Conservation (phyloP, 2,113 vertebrate genomes). For the Xiphorhynchus elegans region DNA sequence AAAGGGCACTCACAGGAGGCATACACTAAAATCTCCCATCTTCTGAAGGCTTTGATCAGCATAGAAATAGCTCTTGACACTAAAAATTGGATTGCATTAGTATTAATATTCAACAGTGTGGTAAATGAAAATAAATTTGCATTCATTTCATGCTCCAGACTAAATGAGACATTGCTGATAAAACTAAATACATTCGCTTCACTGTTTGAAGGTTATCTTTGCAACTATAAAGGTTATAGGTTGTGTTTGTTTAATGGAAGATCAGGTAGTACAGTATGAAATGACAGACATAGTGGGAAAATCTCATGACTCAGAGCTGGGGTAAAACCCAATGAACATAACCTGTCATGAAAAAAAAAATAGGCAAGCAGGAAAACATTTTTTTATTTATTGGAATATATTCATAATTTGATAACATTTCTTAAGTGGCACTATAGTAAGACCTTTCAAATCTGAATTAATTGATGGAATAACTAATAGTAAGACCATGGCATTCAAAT, state of each 20-base stretch:
- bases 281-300: not conserved
- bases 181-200: constrained; percentile 8
- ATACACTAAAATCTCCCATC: not conserved
- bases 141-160: constrained; percentile 13
- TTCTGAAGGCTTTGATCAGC: not conserved
- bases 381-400: not conserved
- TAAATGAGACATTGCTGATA: constrained; percentile 27
- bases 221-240: constrained; percentile 26
- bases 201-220: constrained; percentile 44
- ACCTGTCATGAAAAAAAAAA: not conserved
- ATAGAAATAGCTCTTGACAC: not conserved
- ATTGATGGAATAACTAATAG: not conserved
- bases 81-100: not conserved
- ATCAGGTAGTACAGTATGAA: not conserved
- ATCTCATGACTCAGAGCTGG: not conserved
- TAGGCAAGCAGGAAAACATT: not conserved
- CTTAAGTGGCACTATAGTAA: not conserved
- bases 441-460: not conserved
- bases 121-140: constrained; percentile 23
- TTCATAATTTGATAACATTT: not conserved
- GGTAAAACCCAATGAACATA: not conserved
- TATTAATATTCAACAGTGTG: constrained; percentile 33
- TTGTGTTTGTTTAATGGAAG: constrained; percentile 15
- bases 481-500: not conserved
- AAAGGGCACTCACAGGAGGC: not conserved